A percentile compares a stretch with the other conserved stretches of the same genome.
phyloP scores from a whole-genome alignment of 2,888 invertebrate genomes.

The Sericinus montela region DNA sequence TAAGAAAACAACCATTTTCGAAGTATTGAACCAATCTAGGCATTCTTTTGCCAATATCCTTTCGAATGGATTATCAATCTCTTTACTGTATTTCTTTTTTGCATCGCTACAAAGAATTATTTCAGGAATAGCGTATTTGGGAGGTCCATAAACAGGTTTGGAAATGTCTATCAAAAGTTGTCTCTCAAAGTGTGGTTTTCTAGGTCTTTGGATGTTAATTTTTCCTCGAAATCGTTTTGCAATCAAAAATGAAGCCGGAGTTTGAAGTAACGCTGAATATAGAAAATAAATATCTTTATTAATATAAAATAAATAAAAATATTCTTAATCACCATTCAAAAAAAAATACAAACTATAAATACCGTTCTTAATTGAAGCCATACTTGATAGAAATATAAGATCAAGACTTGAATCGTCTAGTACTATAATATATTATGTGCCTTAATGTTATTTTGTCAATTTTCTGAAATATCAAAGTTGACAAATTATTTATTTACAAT shows the following conservation, averaged over 20 bases:
- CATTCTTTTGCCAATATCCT: slow-evolving; percentile 85
- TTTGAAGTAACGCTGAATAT: slow-evolving; percentile 62
- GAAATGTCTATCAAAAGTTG: slow-evolving; percentile 82
- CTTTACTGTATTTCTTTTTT: slow-evolving; percentile 31
- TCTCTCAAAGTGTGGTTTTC: slow-evolving; percentile 83
- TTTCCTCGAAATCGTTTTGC: slow-evolving; percentile 85
- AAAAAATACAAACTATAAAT: slow-evolving; percentile 3
- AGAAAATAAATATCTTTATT: neutral
- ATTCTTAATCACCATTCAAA: slow-evolving; percentile 3
- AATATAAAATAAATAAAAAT: neutral
- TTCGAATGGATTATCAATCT: slow-evolving; percentile 84
- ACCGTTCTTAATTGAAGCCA: too few relatives aligned
- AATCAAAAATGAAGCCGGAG: slow-evolving; percentile 64
- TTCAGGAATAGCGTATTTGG: slow-evolving; percentile 63
- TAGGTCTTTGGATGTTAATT: slow-evolving; percentile 88
- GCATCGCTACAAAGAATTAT: slow-evolving; percentile 74
- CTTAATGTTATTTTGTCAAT: too few relatives aligned
- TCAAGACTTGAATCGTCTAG: too few relatives aligned
- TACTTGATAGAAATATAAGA: too few relatives aligned
- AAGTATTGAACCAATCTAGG: slow-evolving; percentile 83
- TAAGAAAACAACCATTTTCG: slow-evolving; percentile 84
- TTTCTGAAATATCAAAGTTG: too few relatives aligned
- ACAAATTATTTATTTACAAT: too few relatives aligned
- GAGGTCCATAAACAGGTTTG: slow-evolving; percentile 79
- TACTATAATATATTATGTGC: too few relatives aligned